These are phyloP conservation scores for Sepiola atlantica DNA, from an alignment of 2,888 invertebrate genomes.

Conservation along the genomic window DNA sequence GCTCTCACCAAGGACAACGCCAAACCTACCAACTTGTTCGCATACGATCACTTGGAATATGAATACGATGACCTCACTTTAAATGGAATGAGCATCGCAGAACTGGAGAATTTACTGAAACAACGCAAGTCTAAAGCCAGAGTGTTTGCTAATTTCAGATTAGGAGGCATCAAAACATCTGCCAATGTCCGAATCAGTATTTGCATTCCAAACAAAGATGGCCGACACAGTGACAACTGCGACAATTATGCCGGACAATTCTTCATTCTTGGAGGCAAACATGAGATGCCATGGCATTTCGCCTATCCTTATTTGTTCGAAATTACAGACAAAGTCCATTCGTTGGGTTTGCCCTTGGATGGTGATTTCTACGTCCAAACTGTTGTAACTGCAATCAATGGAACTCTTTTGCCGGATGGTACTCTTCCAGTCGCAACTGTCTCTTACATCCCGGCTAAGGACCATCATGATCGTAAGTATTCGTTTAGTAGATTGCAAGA, in stretches of 20 bases:
- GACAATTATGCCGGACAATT: slow-evolving; percentile 52
- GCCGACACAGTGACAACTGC: slow-evolving; percentile 46
- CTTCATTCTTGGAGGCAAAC: slow-evolving; percentile 55
- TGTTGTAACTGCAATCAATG: slow-evolving; percentile 53
- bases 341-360: slow-evolving; percentile 46
- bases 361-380: slow-evolving; percentile 51
- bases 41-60: slow-evolving; percentile 49
- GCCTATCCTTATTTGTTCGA: slow-evolving; percentile 53
- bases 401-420: slow-evolving; percentile 48
- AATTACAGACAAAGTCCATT: slow-evolving; percentile 51
- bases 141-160: slow-evolving; percentile 52
- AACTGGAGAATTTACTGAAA: slow-evolving; percentile 50
- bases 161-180: slow-evolving; percentile 53
- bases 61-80: slow-evolving; percentile 53
- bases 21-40: slow-evolving; percentile 49
- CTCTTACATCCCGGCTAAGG: slow-evolving; percentile 49
- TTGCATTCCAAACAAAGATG: slow-evolving; percentile 45
- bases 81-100: slow-evolving; percentile 51
- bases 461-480: slow-evolving; percentile 53
- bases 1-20: slow-evolving; percentile 50
- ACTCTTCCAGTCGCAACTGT: slow-evolving; percentile 49
- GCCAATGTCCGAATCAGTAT: slow-evolving; percentile 53
- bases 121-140: slow-evolving; percentile 50
- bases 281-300: slow-evolving; percentile 56
- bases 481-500: slow-evolving; percentile 47